Conservation (phyloP, 1,140 invertebrate genomes). For the Mya arenaria region DNA sequence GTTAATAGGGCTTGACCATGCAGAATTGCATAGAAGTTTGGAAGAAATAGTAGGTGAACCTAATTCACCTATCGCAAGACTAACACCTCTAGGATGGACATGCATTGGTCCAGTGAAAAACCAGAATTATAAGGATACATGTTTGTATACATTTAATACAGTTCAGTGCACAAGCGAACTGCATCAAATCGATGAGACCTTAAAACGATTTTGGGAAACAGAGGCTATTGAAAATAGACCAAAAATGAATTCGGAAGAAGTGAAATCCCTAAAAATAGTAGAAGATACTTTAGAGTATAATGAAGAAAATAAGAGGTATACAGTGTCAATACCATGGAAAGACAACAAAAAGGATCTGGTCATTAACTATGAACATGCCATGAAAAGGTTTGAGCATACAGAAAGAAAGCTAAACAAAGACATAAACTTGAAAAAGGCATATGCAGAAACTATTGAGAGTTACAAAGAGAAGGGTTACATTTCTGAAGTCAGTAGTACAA, state of each 20-base stretch:
- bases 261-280: neutral
- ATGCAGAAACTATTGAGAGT: neutral
- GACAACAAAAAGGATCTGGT: neutral
- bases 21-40: neutral
- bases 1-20: conserved; percentile 25
- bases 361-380: neutral
- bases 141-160: neutral
- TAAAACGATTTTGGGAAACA: conserved; percentile 31
- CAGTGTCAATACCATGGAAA: conserved; percentile 41
- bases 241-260: neutral
- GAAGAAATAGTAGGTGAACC: neutral
- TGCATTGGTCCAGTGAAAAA: neutral
- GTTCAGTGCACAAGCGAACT: neutral
- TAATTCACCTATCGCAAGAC: neutral
- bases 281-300: neutral
- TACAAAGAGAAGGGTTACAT: neutral
- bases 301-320: neutral
- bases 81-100: conserved; percentile 24
- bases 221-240: neutral
- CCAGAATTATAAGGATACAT: neutral
- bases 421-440: conserved; percentile 3
- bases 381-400: neutral
- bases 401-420: conserved; percentile 21
- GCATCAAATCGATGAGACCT: neutral
- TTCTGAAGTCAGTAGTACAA: too few species aligned